Conservation (phyloP, 2,113 vertebrate genomes). For the Tragelaphus buxtoni region DNA sequence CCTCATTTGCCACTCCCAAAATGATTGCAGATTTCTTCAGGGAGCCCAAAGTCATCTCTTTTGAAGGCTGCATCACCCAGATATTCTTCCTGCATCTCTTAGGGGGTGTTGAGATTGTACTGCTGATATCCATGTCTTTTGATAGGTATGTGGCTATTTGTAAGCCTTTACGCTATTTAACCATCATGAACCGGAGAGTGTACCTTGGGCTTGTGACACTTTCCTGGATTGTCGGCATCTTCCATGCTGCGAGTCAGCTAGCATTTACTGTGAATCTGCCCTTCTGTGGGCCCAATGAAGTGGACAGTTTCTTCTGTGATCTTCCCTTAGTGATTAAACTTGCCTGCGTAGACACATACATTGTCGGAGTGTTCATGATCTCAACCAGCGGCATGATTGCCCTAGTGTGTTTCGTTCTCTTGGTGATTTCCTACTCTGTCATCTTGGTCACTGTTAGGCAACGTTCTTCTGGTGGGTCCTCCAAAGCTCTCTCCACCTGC, state of each 20-base stretch:
- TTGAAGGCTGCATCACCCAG: conserved; percentile 24
- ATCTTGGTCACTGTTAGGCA: background rate
- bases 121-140: conserved; percentile 50
- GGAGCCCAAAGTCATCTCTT: conserved; percentile 33
- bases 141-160: conserved; percentile 48
- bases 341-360: conserved; percentile 24
- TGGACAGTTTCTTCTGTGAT: conserved; percentile 55
- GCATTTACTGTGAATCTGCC: conserved; percentile 45
- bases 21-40: conserved; percentile 39
- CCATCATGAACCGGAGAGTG: background rate
- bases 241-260: conserved; percentile 35
- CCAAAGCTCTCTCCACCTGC: conserved; percentile 59
- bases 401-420: conserved; percentile 7
- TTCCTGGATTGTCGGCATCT: conserved; percentile 22
- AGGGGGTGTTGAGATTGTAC: background rate
- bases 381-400: conserved; percentile 36
- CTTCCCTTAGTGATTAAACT: conserved; percentile 45
- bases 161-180: conserved; percentile 51
- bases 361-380: conserved; percentile 34
- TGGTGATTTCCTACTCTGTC: conserved; percentile 36
- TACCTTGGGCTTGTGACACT: conserved; percentile 5
- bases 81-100: conserved; percentile 49
- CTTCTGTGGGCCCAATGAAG: conserved; percentile 51
- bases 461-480: background rate
- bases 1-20: conserved; percentile 48